Percentiles rank a stretch among this genome's conserved stretches.
Evolutionary conservation across 2,113 vertebrate species (phyloP).

Genomic region (Catharus minimus): DNA sequence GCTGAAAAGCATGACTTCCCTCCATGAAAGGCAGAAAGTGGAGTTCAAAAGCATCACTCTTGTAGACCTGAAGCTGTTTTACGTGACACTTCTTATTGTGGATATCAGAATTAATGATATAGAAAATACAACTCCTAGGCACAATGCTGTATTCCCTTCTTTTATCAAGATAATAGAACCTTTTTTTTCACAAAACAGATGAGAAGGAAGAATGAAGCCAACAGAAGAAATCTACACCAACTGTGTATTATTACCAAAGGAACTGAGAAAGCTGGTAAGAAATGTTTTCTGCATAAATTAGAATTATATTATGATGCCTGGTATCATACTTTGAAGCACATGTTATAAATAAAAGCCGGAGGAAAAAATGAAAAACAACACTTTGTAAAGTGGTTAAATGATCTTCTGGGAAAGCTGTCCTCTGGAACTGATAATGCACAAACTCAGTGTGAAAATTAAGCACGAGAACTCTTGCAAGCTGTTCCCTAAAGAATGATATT

Average conservation of each 20-base stretch:
- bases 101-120: slow-evolving; percentile 50
- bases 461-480: not conserved
- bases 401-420: slow-evolving; percentile 36
- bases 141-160: not conserved
- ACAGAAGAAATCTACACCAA: slow-evolving; percentile 30
- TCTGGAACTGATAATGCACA: not conserved
- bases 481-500: not conserved
- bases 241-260: slow-evolving; percentile 40
- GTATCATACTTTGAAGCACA: slow-evolving; percentile 20
- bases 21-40: not conserved
- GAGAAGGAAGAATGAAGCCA: slow-evolving; percentile 34
- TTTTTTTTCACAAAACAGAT: not conserved
- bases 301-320: slow-evolving; percentile 25
- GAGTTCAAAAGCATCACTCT: not conserved
- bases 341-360: slow-evolving; percentile 47
- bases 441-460: slow-evolving; percentile 11
- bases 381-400: slow-evolving; percentile 31
- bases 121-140: slow-evolving; percentile 44
- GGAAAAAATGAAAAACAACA: slow-evolving; percentile 31
- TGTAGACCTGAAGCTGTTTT: slow-evolving; percentile 4
- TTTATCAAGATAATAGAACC: slow-evolving; percentile 35
- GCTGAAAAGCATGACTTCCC: not conserved
- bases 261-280: slow-evolving; percentile 13
- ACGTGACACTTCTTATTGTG: not conserved
- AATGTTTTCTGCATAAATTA: slow-evolving; percentile 49